Conservation (phyloP, 2,113 vertebrate species). For the Opisthocomus hoazin region DNA sequence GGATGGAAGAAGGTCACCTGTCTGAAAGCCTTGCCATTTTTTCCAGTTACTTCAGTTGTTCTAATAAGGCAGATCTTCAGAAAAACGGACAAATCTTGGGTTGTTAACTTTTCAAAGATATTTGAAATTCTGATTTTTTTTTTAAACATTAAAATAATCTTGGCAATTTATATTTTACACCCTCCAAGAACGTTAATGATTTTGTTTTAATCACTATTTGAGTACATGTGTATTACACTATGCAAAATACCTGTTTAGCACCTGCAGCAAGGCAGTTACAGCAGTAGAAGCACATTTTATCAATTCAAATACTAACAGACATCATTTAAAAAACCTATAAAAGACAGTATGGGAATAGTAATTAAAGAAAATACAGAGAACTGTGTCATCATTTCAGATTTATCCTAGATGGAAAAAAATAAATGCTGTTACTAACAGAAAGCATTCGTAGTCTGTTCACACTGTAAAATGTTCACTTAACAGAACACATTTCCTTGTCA, state of each 20-base stretch:
- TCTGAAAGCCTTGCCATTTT: not conserved
- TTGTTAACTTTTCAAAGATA: not conserved
- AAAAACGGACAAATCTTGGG: not conserved
- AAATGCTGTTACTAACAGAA: not conserved
- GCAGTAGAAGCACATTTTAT: not conserved
- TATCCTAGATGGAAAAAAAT: not conserved
- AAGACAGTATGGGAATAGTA: not conserved
- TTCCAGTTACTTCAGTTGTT: not conserved
- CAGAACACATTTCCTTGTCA: not conserved
- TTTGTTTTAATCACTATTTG: not conserved
- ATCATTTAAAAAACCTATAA: not conserved
- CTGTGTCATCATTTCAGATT: not conserved
- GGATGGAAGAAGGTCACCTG: not conserved
- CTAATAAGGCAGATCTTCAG: not conserved
- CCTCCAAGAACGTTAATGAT: not conserved
- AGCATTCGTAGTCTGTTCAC: not conserved
- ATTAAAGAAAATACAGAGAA: not conserved
- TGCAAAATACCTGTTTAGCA: not conserved
- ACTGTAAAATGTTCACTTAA: not conserved
- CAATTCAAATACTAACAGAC: not conserved
- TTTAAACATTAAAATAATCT: not conserved
- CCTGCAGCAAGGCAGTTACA: not conserved
- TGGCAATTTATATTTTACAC: not conserved
- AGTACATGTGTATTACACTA: not conserved
- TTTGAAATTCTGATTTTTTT: not conserved